Percentiles rank a stretch among this genome's conserved stretches.
phyloP scores from a whole-genome alignment of 2,113 vertebrate genomes.

The Pogona vitticeps region DNA sequence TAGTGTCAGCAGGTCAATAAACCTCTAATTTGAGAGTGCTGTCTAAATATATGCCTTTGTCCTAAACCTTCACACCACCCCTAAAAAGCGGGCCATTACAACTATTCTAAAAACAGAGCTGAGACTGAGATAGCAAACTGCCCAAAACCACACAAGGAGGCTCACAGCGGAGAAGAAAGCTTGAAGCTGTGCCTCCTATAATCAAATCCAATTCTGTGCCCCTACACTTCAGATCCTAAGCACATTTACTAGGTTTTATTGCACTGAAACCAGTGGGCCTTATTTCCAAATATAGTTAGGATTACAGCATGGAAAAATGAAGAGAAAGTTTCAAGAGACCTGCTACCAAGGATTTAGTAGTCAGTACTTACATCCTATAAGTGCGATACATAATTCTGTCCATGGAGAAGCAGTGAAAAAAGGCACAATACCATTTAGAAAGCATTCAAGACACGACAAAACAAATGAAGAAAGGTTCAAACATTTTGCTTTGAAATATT shows the following conservation, averaged over 20 bases:
- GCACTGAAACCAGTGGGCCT: not conserved
- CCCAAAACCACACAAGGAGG: not conserved
- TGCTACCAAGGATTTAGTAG: conserved; percentile 78
- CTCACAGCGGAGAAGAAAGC: not conserved
- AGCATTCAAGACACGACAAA: conserved; percentile 80
- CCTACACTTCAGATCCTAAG: not conserved
- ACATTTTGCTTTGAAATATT: conserved; percentile 67
- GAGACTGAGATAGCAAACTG: not conserved
- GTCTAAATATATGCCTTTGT: not conserved
- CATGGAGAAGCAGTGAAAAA: conserved; percentile 90
- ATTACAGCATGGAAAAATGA: conserved; percentile 57
- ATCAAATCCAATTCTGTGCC: not conserved
- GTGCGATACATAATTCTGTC: conserved; percentile 99
- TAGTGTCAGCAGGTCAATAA: conserved; percentile 13
- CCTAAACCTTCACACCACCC: not conserved
- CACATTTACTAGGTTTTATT: not conserved
- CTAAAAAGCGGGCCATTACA: no score
- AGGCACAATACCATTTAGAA: conserved; percentile 87
- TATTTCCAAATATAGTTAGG: conserved; percentile 41
- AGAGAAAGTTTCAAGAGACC: conserved; percentile 69
- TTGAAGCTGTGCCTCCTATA: not conserved
- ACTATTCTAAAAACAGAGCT: not conserved
- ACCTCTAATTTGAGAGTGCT: conserved; percentile 1
- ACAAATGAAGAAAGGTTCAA: conserved; percentile 77
- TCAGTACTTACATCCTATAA: conserved; percentile 99